These are phyloP conservation scores for Buphagus erythrorhynchus DNA, from an alignment of 2,797 vertebrate genomes.

Conservation along the genomic window DNA sequence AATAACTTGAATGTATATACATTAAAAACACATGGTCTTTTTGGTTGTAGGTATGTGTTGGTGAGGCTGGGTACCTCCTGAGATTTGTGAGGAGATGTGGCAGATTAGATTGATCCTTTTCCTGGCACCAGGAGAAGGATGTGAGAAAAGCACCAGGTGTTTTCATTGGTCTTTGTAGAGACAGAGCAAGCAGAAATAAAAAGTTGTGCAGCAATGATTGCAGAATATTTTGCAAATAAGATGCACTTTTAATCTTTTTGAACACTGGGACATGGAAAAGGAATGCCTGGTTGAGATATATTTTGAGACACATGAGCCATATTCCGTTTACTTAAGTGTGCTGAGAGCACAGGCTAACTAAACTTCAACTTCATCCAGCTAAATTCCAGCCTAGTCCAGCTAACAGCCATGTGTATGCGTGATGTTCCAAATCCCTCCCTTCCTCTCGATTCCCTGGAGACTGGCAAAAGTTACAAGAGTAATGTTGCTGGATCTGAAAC, in stretches of 20 bases:
- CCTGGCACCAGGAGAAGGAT: background rate
- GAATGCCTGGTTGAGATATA: background rate
- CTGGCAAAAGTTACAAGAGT: background rate
- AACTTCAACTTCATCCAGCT: background rate
- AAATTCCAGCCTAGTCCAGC: background rate
- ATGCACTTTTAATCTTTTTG: background rate
- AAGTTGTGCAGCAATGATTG: background rate
- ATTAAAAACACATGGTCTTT: constrained; percentile 34
- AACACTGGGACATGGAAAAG: background rate
- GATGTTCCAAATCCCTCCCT: background rate
- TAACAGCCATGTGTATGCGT: background rate
- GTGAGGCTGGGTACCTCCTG: background rate
- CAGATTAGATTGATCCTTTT: background rate
- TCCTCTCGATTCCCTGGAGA: background rate
- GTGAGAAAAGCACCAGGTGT: background rate
- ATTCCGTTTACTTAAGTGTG: background rate
- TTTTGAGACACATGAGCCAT: background rate
- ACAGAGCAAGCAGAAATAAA: background rate
- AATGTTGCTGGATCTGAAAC: background rate
- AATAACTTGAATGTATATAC: background rate
- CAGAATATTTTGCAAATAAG: background rate
- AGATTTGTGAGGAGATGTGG: background rate
- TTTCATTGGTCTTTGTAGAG: background rate
- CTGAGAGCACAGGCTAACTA: background rate
- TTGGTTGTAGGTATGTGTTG: background rate